These are phyloP conservation scores for Dolichoris vasculosae DNA, from an alignment of 1,140 invertebrate species.

Conservation along the genomic window DNA sequence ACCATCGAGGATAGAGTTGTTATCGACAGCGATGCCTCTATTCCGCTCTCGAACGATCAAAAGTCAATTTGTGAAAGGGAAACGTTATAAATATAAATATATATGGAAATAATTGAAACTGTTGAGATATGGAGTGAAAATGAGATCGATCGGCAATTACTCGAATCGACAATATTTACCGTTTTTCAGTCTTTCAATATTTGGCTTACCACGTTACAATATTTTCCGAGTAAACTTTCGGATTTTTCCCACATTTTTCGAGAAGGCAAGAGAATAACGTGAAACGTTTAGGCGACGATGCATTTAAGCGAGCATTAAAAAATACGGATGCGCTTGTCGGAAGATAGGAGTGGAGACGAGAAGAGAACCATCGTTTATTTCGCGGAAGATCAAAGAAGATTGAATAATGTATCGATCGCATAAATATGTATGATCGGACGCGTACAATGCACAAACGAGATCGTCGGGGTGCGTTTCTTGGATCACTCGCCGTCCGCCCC, in stretches of 20 bases:
- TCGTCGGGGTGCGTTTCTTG: background rate
- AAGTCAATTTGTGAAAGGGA: too few relatives aligned
- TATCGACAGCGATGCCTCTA: too few relatives aligned
- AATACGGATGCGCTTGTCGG: too few relatives aligned
- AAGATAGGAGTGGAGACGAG: too few relatives aligned
- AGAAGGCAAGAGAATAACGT: background rate
- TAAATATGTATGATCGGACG: slow-evolving; percentile 11
- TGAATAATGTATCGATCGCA: background rate
- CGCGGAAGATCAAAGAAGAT: background rate
- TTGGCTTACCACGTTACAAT: slow-evolving; percentile 16
- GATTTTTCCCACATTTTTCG: slow-evolving; percentile 1
- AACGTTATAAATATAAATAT: background rate
- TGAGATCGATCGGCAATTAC: slow-evolving; percentile 17
- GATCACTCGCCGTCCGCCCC: too few relatives aligned
- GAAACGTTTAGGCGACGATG: background rate
- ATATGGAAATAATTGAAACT: background rate
- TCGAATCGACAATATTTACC: background rate
- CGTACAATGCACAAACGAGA: background rate
- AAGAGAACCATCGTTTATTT: background rate
- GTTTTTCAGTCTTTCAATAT: slow-evolving; percentile 18
- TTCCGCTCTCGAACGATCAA: background rate
- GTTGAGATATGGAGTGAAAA: background rate
- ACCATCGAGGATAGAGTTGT: background rate
- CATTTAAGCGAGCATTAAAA: background rate
- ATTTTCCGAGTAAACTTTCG: slow-evolving; percentile 14